Conservation (phyloP, 2,888 invertebrate genomes). For the Heterodera filipjevi region DNA sequence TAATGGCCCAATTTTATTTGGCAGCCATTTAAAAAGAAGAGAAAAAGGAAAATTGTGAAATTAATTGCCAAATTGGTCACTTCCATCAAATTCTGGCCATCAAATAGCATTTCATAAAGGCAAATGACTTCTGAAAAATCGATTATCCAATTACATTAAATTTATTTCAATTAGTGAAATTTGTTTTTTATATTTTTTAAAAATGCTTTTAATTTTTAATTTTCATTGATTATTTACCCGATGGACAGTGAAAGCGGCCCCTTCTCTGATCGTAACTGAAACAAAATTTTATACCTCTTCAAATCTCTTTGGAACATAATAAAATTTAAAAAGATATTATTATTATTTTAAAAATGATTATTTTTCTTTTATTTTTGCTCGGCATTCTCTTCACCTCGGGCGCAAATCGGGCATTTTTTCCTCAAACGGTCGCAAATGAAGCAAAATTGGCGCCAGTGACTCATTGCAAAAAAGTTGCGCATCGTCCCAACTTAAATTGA, state of each 20-base stretch:
- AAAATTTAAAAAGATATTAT: too few relatives aligned
- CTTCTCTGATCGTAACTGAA: not conserved
- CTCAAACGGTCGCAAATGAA: not conserved
- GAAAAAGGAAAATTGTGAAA: not conserved
- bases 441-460: not conserved
- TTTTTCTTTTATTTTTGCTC: too few relatives aligned
- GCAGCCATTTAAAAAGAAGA: not conserved
- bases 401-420: not conserved
- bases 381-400: not conserved
- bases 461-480: not conserved
- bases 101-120: not conserved
- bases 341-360: too few relatives aligned
- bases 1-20: not conserved
- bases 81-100: not conserved
- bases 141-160: too few relatives aligned
- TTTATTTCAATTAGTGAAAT: too few relatives aligned
- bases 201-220: too few relatives aligned
- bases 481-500: not conserved
- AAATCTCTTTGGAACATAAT: too few relatives aligned
- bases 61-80: not conserved
- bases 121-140: not conserved
- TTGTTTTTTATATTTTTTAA: too few relatives aligned
- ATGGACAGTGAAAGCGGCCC: not conserved
- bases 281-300: too few relatives aligned
- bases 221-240: not conserved